Base-by-base conservation (phyloP, 2,113 vertebrate genomes). In the Gallinago undulata region DNA sequence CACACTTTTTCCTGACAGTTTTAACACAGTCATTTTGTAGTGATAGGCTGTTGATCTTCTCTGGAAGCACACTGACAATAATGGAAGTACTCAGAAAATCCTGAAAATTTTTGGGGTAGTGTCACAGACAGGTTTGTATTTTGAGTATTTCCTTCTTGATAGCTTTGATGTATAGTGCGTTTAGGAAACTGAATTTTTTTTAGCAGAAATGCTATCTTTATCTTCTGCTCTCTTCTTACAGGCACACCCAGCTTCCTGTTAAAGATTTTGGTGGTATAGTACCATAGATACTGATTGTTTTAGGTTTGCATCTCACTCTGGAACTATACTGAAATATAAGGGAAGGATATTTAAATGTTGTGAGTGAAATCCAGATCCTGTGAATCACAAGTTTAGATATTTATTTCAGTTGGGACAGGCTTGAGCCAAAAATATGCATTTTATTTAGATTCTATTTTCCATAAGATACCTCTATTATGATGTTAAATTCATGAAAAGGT, bases 361-460 rank as follows among this genome's bases (percentile, higher is more conserved):
- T 7, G 64, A 66, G 55, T 62, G 53, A 80, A 92, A 57, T 84
- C 39, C 76, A 92, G 73, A 68, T 41, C 56, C 72, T 75, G 43
- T 67, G 78, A 93, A 72, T 84, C 77, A 31, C 2, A 5, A 73
- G 69, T 48, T 89, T 66, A 73, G 62, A 89, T 89, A 69, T 7
- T 82, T 53, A 91, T 89, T 89, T 91, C 74, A 89, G 19, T 89
- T 74, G 86, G 62, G 88, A 93, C 35, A 73, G 57, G 28, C 84
- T 84, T 89, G 64, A 76, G 95, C 84, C 89, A 96, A 37, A 89
- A 97, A 89, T 59, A 76, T 33, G 78, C 50, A 72, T 89, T 81
- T 87, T 92, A 92, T 94, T 96, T 95, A 50, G 53, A 70, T 82
- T 73, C 92, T 93, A 57, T 73, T 96, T 95, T 92, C 76, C 51